Evolutionary conservation across 2,113 vertebrate genomes (phyloP).

Genomic region (Perca schrenkii): DNA sequence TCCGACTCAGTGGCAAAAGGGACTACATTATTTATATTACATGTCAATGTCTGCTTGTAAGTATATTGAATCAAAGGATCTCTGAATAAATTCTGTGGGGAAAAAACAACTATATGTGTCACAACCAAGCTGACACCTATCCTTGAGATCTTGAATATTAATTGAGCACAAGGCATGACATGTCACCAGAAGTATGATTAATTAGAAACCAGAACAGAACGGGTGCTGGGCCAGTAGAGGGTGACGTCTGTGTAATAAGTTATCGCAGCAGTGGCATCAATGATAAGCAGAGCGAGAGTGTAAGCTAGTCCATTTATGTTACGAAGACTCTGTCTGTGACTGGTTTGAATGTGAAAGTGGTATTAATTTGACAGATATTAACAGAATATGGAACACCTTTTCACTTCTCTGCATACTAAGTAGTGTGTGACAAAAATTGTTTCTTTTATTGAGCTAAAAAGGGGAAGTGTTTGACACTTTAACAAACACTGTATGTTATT

Average conservation of each 20-base stretch:
- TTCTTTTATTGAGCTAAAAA: slow-evolving; percentile 12
- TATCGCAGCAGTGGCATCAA: not conserved
- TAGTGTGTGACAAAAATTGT: not conserved
- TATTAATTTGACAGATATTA: not conserved
- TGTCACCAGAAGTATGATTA: slow-evolving; percentile 4
- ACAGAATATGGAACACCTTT: not conserved
- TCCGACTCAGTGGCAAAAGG: not conserved
- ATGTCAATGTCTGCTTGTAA: not conserved
- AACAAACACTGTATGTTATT: not conserved
- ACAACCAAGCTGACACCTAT: not conserved
- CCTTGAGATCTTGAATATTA: not conserved
- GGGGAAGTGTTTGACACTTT: slow-evolving; percentile 6
- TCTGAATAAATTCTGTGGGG: not conserved
- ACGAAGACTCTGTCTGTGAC: not conserved
- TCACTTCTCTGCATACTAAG: not conserved
- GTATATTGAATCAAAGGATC: not conserved
- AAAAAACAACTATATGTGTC: not conserved
- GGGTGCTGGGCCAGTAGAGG: not conserved
- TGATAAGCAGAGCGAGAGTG: not conserved
- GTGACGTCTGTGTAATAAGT: not conserved
- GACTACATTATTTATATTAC: not conserved
- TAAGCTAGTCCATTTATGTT: not conserved
- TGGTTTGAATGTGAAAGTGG: not conserved
- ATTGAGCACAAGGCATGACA: slow-evolving; percentile 8
- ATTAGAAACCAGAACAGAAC: slow-evolving; percentile 25